Evolutionary conservation across 2,113 vertebrate genomes (phyloP), one percentile per base, ranked within the genome.

Genomic region (Gobius niger): DNA sequence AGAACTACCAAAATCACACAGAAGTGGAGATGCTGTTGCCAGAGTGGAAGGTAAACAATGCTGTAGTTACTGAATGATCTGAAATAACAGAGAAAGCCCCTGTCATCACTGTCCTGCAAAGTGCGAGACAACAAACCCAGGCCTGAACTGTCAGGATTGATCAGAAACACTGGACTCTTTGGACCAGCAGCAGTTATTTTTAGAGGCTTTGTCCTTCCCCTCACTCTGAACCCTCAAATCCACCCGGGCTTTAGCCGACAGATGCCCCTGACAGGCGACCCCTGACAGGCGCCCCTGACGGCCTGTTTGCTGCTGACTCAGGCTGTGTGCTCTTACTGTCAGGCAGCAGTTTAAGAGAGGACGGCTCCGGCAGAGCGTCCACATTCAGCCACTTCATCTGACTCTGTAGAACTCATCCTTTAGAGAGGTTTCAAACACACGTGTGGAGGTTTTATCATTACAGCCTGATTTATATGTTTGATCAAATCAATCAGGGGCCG

Each of bases 211-310:
- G 56, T 59, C 56, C 56, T 59, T 14, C 41, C 34, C 56, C 56
- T 41, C 24, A 15, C 24, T 40, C 40, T 41, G 24, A 59, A 59
- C 56, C 56, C 56, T 59, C 24, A 34, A 59, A 41, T 41, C 56
- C 56, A 59, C 13, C 15, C 7, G 56, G 34, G 34, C 56, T 34
- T 59, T 50, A 6, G 13, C 34, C 6, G 24, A 59, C 34, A 59
- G 56, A 59, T 59, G 56, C 34, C 24, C 14, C 56, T 59, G 56
- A 59, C 56, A 59, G 56, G n/a, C n/a, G n/a, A n/a, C n/a, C n/a
- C n/a, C n/a, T n/a, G n/a, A n/a, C n/a, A n/a, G n/a, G n/a, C n/a
- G n/a, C n/a, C n/a, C 56, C 34, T 41, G n/a, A n/a, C n/a, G n/a
- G 34, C 7, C 11, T 59, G 56, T 50, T 50, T 15, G 47, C 6